Evolutionary conservation across 2,113 vertebrate genomes (phyloP).

Genomic region (Elephas maximus): DNA sequence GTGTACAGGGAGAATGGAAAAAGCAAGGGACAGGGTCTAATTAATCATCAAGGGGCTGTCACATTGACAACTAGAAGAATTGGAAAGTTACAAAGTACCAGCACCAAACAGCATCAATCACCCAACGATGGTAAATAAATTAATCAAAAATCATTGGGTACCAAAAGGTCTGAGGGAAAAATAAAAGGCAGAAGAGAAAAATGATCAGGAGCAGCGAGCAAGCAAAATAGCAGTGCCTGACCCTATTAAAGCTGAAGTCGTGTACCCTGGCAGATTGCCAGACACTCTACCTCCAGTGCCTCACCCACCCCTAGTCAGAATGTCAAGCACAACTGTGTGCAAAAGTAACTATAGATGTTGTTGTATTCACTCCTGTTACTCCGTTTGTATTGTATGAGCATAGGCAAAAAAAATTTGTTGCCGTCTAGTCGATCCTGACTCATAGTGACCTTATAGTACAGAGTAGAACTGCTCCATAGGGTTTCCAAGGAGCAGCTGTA

Average conservation of each 20-base stretch:
- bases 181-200: conserved; percentile 82
- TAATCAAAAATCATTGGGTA: conserved; percentile 88
- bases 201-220: conserved; percentile 68
- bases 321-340: not conserved
- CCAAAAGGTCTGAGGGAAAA: conserved; percentile 82
- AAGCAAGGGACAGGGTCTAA: conserved; percentile 85
- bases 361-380: not conserved
- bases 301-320: not conserved
- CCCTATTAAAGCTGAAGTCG: conserved; percentile 63
- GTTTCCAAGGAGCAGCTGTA: too few relatives aligned
- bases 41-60: conserved; percentile 88
- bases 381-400: not conserved
- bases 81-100: conserved; percentile 86
- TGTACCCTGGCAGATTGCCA: not conserved
- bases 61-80: conserved; percentile 88
- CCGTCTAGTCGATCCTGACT: too few relatives aligned
- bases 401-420: too few relatives aligned
- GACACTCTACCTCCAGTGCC: not conserved
- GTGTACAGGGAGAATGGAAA: conserved; percentile 85
- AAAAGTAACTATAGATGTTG: not conserved
- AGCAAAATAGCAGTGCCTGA: conserved; percentile 72
- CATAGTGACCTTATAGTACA: too few relatives aligned
- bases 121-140: conserved; percentile 89
- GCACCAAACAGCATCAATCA: conserved; percentile 89
- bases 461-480: too few relatives aligned